phyloP scores from a whole-genome alignment of 1,140 invertebrate species.

The Eupeodes corollae region DNA sequence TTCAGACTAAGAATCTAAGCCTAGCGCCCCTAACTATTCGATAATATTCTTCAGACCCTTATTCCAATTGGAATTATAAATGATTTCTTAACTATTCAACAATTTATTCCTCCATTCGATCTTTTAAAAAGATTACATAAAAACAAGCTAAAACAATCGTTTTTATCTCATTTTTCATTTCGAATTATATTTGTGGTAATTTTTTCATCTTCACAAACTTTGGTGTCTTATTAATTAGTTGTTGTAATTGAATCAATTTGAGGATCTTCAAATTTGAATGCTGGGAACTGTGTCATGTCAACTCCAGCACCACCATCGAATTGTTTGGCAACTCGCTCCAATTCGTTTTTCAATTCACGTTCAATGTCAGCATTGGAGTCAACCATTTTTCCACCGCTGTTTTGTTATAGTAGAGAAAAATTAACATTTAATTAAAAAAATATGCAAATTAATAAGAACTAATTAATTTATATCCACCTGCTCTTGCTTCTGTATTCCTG shows the following conservation, averaged over 20 bases:
- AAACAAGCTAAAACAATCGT: too few species aligned
- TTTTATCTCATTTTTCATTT: too few species aligned
- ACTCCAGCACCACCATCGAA: conserved; percentile 62
- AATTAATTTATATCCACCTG: conserved; percentile 14
- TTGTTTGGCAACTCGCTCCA: conserved; percentile 67
- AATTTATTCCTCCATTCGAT: too few species aligned
- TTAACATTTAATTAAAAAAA: not conserved
- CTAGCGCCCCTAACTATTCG: too few species aligned
- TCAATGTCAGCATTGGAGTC: conserved; percentile 66
- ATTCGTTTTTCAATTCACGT: conserved; percentile 59
- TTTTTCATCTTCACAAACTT: too few species aligned
- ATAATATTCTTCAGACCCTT: too few species aligned
- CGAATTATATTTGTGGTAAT: too few species aligned
- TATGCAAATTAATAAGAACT: not conserved
- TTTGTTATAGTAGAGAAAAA: not conserved
- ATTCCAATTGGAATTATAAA: too few species aligned
- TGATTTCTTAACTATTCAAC: too few species aligned
- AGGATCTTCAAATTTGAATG: conserved; percentile 65
- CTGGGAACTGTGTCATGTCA: conserved; percentile 82
- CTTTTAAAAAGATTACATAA: too few species aligned
- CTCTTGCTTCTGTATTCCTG: conserved; percentile 63
- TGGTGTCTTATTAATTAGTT: too few species aligned
- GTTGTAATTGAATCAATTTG: conserved; percentile 46
- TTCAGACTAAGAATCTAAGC: too few species aligned
- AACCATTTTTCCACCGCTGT: conserved; percentile 67